Evolutionary conservation across 2,888 invertebrate genomes (phyloP), one percentile per base, ranked within the genome.

Genomic region (Cheiracanthium punctorium): DNA sequence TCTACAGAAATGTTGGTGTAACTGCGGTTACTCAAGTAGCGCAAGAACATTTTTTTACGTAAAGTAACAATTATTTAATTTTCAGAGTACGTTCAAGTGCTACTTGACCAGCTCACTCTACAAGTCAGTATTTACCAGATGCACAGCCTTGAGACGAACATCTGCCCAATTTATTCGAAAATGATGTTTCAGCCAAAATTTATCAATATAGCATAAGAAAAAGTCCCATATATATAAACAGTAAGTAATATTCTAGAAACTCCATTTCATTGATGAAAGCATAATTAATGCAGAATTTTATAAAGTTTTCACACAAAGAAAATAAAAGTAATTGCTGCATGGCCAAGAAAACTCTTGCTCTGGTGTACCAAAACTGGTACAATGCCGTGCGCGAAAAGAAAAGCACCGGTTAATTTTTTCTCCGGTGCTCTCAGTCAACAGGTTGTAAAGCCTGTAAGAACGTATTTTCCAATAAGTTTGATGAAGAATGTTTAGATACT

Each of bases 391-490:
- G 74, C 79, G 79, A 79, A 43, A 65, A 74, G 75, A 75, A 41
- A 32, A 85, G 74, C 79, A 79, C 79, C 84, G 84, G 79, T 85
- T 58, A 79, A 33, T 52, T 73, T 79, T 85, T 77, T 64, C 67
- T 74, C 79, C 74, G 79, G 84, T 73, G 67, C 79, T 85, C 84
- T 58, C 69, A 65, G 77, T 43, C 52, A 82, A 85, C 84, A 85
- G 84, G 84, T 85, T 74, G 32, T 43, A 52, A 85, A 69, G 74
- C 74, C 84, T 85, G 84, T 79, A 85, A 85, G 79, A 85, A 73
- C 77, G 84, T 85, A 85, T 85, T 85, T 85, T 85, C 79, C 84
- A 85, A 85, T 85, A 85, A 85, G 84, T 85, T 79, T 79, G 70
- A 82, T 76, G 82, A 82, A 82, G 82, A 80, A 41, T 85, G 79